A percentile compares a stretch with the other conserved stretches of the same genome.
Conservation (phyloP, 2,113 vertebrate species). For the Mungos mungo region DNA sequence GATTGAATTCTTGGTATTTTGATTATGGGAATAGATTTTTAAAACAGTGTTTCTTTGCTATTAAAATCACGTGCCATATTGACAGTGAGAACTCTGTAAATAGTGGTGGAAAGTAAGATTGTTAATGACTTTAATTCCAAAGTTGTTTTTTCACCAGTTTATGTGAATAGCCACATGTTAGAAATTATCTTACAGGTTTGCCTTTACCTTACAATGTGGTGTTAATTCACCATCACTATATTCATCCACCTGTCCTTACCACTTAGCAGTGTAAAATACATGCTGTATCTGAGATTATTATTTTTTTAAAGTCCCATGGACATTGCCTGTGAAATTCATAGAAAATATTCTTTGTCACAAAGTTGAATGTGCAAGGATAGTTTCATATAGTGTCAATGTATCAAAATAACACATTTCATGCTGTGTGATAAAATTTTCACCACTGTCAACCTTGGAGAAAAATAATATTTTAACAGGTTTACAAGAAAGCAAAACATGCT, state of each 20-base stretch:
- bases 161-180: neutral
- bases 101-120: neutral
- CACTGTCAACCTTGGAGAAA: slow-evolving; percentile 71
- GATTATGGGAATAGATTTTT: neutral
- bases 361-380: slow-evolving; percentile 63
- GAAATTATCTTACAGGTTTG: neutral
- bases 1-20: neutral
- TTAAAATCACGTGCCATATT: neutral
- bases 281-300: neutral
- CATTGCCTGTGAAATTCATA: slow-evolving; percentile 47
- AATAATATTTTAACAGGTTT: slow-evolving; percentile 79
- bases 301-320: neutral
- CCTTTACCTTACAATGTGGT: neutral
- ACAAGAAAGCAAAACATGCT: slow-evolving; percentile 72
- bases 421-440: slow-evolving; percentile 74
- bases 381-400: slow-evolving; percentile 65
- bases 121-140: neutral
- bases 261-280: slow-evolving; percentile 25
- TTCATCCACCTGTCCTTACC: neutral
- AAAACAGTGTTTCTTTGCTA: neutral
- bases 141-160: neutral
- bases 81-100: neutral
- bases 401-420: slow-evolving; percentile 78
- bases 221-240: neutral
- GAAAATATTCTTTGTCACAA: slow-evolving; percentile 55